These are phyloP conservation scores for Hypomecis atomaria DNA, from an alignment of 2,888 invertebrate genomes.

Conservation along the genomic window DNA sequence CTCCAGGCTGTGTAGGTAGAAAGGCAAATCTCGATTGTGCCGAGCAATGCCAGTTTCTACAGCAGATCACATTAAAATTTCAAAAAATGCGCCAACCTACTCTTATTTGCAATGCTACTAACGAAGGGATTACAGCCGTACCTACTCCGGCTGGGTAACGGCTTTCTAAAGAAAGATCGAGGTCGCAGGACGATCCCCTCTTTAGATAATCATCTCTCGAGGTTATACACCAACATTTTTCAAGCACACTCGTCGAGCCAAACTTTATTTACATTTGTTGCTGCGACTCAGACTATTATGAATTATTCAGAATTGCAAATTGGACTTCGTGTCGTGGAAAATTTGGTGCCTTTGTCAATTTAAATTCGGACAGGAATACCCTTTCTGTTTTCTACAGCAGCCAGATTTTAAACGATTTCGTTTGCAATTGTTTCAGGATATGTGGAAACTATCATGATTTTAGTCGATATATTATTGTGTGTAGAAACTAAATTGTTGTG, in stretches of 20 bases:
- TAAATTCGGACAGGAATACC: slow-evolving; percentile 49
- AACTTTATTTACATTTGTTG: slow-evolving; percentile 46
- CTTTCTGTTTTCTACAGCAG: slow-evolving; percentile 17
- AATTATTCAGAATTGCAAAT: slow-evolving; percentile 65
- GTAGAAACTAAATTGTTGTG: no score
- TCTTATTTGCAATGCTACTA: slow-evolving; percentile 44
- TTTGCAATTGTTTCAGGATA: neutral
- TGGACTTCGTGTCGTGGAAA: slow-evolving; percentile 61
- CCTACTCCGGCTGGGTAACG: slow-evolving; percentile 9
- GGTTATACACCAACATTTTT: slow-evolving; percentile 15
- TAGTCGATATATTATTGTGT: no score
- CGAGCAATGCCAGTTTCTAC: slow-evolving; percentile 46
- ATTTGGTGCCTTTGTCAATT: slow-evolving; percentile 56
- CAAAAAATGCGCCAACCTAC: slow-evolving; percentile 36
- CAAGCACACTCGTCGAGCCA: slow-evolving; percentile 22
- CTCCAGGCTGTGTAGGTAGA: slow-evolving; percentile 37
- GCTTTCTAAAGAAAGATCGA: slow-evolving; percentile 29
- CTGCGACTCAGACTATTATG: slow-evolving; percentile 49
- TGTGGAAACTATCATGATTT: no score
- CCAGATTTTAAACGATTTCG: neutral
- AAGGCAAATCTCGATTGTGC: slow-evolving; percentile 45
- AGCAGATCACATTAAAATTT: slow-evolving; percentile 37
- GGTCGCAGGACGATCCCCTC: slow-evolving; percentile 37
- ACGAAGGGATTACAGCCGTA: slow-evolving; percentile 54
- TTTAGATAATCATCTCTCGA: slow-evolving; percentile 26